phyloP scores from a whole-genome alignment of 2,888 invertebrate species.

The Apantesis nais region DNA sequence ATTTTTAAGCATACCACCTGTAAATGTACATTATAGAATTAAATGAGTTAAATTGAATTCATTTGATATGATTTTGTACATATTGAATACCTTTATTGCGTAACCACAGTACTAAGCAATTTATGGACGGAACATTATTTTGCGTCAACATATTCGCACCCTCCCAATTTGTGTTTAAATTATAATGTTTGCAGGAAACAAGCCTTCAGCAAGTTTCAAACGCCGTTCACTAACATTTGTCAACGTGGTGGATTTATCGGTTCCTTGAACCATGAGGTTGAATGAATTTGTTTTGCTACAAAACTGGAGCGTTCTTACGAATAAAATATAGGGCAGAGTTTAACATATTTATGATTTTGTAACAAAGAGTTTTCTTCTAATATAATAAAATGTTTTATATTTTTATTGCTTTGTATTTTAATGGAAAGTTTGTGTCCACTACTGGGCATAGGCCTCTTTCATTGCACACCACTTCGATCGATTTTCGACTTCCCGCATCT shows the following conservation, averaged over 20 bases:
- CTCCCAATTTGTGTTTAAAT: constrained; percentile 19
- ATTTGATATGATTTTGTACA: not conserved
- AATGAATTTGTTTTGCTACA: constrained; percentile 26
- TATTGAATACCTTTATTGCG: not conserved
- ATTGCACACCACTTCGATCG: too few species aligned
- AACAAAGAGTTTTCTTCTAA: not conserved
- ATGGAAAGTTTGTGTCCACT: too few species aligned
- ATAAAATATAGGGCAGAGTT: not conserved
- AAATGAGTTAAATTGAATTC: not conserved
- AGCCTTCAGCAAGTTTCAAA: constrained; percentile 25
- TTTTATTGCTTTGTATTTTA: not conserved
- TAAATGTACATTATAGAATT: not conserved
- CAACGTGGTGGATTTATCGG: constrained; percentile 27
- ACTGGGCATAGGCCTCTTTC: too few species aligned
- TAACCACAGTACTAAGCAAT: not conserved
- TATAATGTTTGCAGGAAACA: constrained; percentile 15
- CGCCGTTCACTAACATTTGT: constrained; percentile 23
- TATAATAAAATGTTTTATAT: too few species aligned
- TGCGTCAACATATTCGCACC: not conserved
- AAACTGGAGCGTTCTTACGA: not conserved
- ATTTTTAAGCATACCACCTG: too few species aligned
- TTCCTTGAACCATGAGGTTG: constrained; percentile 22
- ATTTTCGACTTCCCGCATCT: too few species aligned
- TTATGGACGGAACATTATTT: not conserved
- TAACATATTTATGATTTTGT: not conserved